Base-by-base conservation (phyloP, 2,113 vertebrate species). In the Burhinus bistriatus region DNA sequence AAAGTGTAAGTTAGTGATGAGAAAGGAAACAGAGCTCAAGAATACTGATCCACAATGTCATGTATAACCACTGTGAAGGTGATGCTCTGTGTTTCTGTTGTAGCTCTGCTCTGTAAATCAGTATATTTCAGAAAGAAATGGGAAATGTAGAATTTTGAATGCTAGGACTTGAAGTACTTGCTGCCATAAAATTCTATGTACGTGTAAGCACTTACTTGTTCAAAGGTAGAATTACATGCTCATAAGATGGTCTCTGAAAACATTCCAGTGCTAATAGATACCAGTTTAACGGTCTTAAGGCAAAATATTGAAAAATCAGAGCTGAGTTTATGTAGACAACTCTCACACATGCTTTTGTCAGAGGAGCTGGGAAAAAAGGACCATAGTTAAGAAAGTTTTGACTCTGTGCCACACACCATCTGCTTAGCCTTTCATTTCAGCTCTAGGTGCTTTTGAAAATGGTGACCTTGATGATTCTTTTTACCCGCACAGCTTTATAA, bases 381-480 rank as follows among this genome's bases (percentile, higher is more conserved):
- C 66, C 36, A 9, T 5, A 38, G 11, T 49, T 76, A 70, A 29
- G 57, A 85, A 76, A 62, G 36, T 16, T 51, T 92, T 93, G 59
- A 90, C 54, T 89, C 34, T 49, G 30, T 95, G 84, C 54, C 73
- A 91, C 29, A 52, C 17, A 42, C 58, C 66, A 83, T 94, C 77
- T 96, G 75, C 84, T 95, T 80, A 88, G 70, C 62, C 45, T 94
- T 95, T 94, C 66, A 47, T 90, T 95, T 93, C 78, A 88, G 58
- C n/a, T 85, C 40, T 79, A 89, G 49, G n/a, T 87, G 59, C 45
- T 93, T 91, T 84, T 91, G 73, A 90, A 85, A 93, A 89, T 42
- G 42, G 71, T 94, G 91, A 85, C 88, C 87, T 91, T 96, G 95
- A 93, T 75, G 49, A 91, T 87, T 89, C 77, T 90, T 95, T 93